Evolutionary conservation across 2,797 vertebrate species (phyloP), one percentile per base, ranked within the genome.

Genomic region (Capromys pilorides): DNA sequence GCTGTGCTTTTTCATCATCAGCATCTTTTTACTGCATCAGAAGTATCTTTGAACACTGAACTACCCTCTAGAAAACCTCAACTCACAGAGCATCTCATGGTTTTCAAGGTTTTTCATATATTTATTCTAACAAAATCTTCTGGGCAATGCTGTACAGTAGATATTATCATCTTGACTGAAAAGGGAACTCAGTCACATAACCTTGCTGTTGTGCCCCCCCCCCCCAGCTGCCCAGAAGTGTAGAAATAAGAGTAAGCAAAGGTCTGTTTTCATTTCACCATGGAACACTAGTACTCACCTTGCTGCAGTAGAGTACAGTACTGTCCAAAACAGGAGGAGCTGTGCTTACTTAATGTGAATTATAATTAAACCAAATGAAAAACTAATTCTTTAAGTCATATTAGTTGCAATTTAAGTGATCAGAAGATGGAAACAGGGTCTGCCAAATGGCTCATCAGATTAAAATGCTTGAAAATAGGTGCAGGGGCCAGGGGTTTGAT

Each of bases 301-400:
- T 75, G 21, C 8, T 86, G 54, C 7, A 19, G 28, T 41, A 36
- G 49, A 89, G n/a, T 54, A 41, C 11, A 8, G 11, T 62, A 51
- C 41, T 91, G 11, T 67, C 36, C 54, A 64, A 28, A 75, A 14
- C 3, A 57, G 64, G 22, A 91, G 39, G 36, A 26, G 26, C 28
- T 39, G 61, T 78, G 33, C 26, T n/a, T 95, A 69, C 36, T 81
- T 90, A 90, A 83, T 61, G n/a, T 71, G 22, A 89, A 78, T 88
- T 94, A 61, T 78, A 93, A 91, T 91, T 45, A 80, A 91, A 91
- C 13, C 49, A 31, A 78, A 78, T 83, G 81, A 62, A 85, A 96
- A 81, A 86, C 90, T 92, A 39, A 88, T 22, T 26, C 73, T 4
- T 28, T 71, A 82, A 54, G 59, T 80, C 22, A 51, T 18, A 67